phyloP scores from a whole-genome alignment of 2,797 vertebrate species.

The Phaenicophaeus curvirostris region DNA sequence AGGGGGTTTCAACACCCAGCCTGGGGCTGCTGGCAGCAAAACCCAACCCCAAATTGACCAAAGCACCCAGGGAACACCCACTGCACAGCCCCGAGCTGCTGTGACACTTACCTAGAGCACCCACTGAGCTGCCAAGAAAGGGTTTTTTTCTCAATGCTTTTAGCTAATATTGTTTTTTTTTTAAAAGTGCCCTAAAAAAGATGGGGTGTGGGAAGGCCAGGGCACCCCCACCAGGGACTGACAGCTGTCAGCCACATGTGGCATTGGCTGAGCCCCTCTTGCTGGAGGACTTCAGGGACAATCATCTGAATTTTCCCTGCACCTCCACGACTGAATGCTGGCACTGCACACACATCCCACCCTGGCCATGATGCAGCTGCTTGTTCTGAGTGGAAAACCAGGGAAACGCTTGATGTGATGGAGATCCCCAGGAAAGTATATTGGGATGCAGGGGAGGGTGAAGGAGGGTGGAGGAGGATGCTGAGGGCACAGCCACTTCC shows the following conservation, averaged over 20 bases:
- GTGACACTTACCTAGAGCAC: accelerated
- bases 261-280: not conserved
- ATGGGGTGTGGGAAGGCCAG: not conserved
- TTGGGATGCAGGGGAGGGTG: not conserved
- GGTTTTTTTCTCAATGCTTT: not conserved
- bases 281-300: not conserved
- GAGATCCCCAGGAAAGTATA: not conserved
- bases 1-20: not conserved
- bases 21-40: not conserved
- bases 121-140: not conserved
- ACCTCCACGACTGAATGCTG: not conserved
- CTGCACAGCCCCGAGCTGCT: not conserved
- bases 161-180: not conserved
- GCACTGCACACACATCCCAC: accelerated
- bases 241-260: not conserved
- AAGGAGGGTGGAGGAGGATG: not conserved
- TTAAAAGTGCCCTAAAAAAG: not conserved
- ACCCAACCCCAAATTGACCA: not conserved
- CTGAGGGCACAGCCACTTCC: accelerated
- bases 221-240: not conserved
- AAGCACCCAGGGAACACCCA: not conserved
- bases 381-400: not conserved
- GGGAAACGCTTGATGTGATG: not conserved
- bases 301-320: not conserved
- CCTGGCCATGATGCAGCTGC: accelerated